Evolutionary conservation across 2,888 invertebrate species (phyloP).

Genomic region (Drosophila sordidula): DNA sequence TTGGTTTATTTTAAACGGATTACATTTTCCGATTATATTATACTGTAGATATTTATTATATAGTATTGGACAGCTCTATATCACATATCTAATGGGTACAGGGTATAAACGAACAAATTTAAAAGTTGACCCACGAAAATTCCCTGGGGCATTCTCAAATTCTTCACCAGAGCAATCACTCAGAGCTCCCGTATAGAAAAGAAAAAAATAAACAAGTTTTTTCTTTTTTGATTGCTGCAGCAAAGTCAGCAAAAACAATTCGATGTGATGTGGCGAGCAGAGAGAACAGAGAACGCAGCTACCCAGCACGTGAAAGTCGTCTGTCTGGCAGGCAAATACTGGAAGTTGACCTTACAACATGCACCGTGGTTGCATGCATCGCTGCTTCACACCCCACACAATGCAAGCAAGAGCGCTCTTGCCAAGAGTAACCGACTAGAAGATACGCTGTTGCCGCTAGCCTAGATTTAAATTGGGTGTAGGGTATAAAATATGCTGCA

Average conservation of each 20-base stretch:
- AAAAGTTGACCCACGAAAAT: neutral
- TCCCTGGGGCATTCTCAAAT: slow-evolving; percentile 13
- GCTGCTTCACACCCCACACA: slow-evolving; percentile 43
- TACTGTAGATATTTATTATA: too few relatives aligned
- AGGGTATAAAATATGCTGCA: neutral
- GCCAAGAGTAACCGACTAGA: neutral
- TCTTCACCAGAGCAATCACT: slow-evolving; percentile 28
- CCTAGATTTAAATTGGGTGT: neutral
- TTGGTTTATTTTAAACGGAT: too few relatives aligned
- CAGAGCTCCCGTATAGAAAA: slow-evolving; percentile 20
- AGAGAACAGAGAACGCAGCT: slow-evolving; percentile 12
- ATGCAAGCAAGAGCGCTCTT: neutral
- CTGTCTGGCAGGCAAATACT: slow-evolving; percentile 11
- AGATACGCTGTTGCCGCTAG: neutral
- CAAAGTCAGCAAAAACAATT: slow-evolving; percentile 22
- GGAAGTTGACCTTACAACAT: slow-evolving; percentile 43
- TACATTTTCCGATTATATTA: too few relatives aligned
- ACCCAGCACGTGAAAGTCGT: slow-evolving; percentile 12
- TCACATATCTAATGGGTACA: neutral
- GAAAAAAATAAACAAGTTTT: slow-evolving; percentile 37
- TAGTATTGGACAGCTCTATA: neutral
- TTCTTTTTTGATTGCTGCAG: slow-evolving; percentile 6
- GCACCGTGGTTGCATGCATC: slow-evolving; percentile 52
- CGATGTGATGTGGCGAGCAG: slow-evolving; percentile 23
- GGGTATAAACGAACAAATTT: neutral